Evolutionary conservation across 2,888 invertebrate genomes (phyloP), one percentile per base, ranked within the genome.

Genomic region (Papilio protenor): DNA sequence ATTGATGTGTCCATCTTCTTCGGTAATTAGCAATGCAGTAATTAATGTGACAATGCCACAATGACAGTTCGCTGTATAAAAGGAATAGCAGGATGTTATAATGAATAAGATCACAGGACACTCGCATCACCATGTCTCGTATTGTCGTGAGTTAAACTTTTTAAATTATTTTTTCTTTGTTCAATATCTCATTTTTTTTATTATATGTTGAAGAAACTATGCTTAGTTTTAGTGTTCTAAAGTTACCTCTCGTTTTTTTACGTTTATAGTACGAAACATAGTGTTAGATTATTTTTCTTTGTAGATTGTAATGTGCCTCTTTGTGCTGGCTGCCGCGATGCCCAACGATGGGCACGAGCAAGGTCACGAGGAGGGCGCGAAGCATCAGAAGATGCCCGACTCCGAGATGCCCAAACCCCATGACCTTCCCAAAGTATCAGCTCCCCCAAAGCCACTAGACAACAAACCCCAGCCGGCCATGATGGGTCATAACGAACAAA

Each of bases 401-500:
- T 76, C 82, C 11, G 85, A 86, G 33, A 72, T 83, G 49, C 84
- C 83, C 0, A 91, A 90, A 18, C 75, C 82, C 0, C 84, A 87
- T 2, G 89, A 90, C 75, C 82, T 80, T 40, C 80, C 79, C 45
- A 72, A 70, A 61, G 79, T 77, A 23, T 64, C 85, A 0, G 84
- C 84, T 57, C 85, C 84, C 45, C 75, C 77, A 1, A 82, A 84
- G 52, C 81, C 81, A 14, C 59, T 84, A 45, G 78, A 78, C 45
- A 84, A 77, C 66, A 82, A 74, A 23, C 81, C 83, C 18, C 76
- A 78, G 1, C 84, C 81, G 64, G 83, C 84, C 23, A 81, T 81
- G 16, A 78, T 83, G n/a, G 83, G 83, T 69, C 70, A 80, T 18
- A 81, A 82, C 52, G 79, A 79, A 12, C 79, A 84, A 12, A 85